Percentiles rank a stretch among this genome's conserved stretches.
Conservation (phyloP, 2,113 vertebrate species). For the Panthera tigris region DNA sequence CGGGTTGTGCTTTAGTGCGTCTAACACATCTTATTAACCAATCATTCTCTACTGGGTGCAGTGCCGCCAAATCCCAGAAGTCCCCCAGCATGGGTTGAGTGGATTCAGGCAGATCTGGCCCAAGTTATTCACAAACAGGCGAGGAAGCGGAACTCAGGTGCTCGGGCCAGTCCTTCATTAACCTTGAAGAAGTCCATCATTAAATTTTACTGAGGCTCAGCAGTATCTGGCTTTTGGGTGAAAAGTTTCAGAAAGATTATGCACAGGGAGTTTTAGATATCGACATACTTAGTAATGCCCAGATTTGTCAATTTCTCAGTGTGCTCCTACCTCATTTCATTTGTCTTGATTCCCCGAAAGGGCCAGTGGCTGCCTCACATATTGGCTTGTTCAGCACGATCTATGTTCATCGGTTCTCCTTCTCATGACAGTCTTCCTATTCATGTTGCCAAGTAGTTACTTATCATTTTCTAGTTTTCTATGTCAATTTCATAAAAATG, state of each 20-base stretch:
- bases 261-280: conserved; percentile 79
- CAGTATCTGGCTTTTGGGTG: conserved; percentile 61
- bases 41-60: not conserved
- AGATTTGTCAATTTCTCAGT: conserved; percentile 75
- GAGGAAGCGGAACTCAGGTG: not conserved
- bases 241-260: conserved; percentile 75
- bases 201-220: conserved; percentile 58
- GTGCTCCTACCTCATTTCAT: conserved; percentile 72
- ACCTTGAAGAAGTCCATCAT: conserved; percentile 57
- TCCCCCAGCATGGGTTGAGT: not conserved
- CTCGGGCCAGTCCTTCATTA: conserved; percentile 4
- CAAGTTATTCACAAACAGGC: not conserved
- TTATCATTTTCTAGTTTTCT: not conserved
- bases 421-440: not conserved
- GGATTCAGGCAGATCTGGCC: not conserved
- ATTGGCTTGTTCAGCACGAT: conserved; percentile 74
- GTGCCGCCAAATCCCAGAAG: not conserved
- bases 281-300: conserved; percentile 70
- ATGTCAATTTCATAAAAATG: not conserved
- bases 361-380: not conserved
- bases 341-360: conserved; percentile 69
- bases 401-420: conserved; percentile 73
- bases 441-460: not conserved
- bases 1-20: not conserved
- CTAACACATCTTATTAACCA: not conserved